These are phyloP conservation scores for Agrypnus murinus DNA, from an alignment of 2,888 invertebrate species.

Conservation along the genomic window DNA sequence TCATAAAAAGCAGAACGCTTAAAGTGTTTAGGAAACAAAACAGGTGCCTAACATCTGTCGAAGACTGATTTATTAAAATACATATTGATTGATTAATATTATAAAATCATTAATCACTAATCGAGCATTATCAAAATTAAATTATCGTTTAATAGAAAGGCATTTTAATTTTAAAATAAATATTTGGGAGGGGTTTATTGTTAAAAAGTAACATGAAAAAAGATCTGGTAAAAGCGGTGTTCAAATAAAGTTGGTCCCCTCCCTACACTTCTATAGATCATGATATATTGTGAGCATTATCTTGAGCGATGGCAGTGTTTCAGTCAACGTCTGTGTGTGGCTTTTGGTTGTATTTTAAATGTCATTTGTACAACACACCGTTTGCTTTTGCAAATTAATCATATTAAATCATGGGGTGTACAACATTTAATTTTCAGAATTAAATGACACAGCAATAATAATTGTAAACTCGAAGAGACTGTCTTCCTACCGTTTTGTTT, in stretches of 20 bases:
- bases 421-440: conserved; percentile 22
- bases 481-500: too few species aligned
- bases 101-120: conserved; percentile 46
- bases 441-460: conserved; percentile 2
- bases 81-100: conserved; percentile 49
- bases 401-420: conserved; percentile 43
- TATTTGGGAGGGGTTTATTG: conserved; percentile 30
- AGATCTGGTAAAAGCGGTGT: conserved; percentile 27
- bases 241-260: conserved; percentile 46
- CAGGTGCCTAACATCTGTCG: conserved; percentile 51
- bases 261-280: conserved; percentile 47
- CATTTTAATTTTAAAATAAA: conserved; percentile 32
- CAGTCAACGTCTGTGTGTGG: conserved; percentile 66
- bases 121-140: conserved; percentile 42
- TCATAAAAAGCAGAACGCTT: conserved; percentile 45
- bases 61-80: conserved; percentile 51
- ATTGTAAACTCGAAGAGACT: too few species aligned
- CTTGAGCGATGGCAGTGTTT: conserved; percentile 66
- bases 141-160: conserved; percentile 31
- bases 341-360: conserved; percentile 64
- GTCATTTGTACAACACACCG: conserved; percentile 62
- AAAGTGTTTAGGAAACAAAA: conserved; percentile 44
- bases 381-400: conserved; percentile 55
- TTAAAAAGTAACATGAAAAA: conserved; percentile 30
- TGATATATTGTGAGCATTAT: conserved; percentile 62